phyloP scores from a whole-genome alignment of 1,140 invertebrate genomes.

The Drosophila setifemur region DNA sequence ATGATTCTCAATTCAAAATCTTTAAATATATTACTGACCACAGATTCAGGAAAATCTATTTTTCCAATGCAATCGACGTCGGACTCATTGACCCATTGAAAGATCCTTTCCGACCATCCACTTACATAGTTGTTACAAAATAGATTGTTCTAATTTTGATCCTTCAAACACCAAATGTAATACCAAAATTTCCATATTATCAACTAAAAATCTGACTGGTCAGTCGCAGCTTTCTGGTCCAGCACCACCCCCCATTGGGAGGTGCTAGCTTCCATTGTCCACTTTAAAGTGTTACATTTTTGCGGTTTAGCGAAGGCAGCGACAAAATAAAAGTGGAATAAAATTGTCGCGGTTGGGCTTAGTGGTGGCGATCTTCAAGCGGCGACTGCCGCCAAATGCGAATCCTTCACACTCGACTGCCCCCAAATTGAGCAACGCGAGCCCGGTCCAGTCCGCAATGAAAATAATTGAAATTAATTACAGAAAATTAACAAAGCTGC shows the following conservation, averaged over 20 bases:
- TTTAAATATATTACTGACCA: no score
- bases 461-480: constrained; percentile 81
- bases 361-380: constrained; percentile 70
- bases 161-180: not conserved
- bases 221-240: not conserved
- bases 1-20: no score
- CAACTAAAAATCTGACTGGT: not conserved
- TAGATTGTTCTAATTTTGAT: not conserved
- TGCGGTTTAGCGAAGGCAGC: constrained; percentile 34
- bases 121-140: not conserved
- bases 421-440: constrained; percentile 72
- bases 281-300: constrained; percentile 51
- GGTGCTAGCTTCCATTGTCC: constrained; percentile 19
- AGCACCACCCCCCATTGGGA: not conserved
- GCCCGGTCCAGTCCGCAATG: constrained; percentile 47
- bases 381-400: constrained; percentile 58
- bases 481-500: constrained; percentile 72
- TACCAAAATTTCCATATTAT: not conserved
- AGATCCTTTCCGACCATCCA: no score
- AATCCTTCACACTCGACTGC: constrained; percentile 78
- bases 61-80: no score
- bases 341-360: constrained; percentile 56
- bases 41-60: no score
- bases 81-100: no score
- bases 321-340: constrained; percentile 20